Evolutionary conservation across 1,140 invertebrate genomes (phyloP), one percentile per base, ranked within the genome.

Genomic region (Oreohelix idahoensis): DNA sequence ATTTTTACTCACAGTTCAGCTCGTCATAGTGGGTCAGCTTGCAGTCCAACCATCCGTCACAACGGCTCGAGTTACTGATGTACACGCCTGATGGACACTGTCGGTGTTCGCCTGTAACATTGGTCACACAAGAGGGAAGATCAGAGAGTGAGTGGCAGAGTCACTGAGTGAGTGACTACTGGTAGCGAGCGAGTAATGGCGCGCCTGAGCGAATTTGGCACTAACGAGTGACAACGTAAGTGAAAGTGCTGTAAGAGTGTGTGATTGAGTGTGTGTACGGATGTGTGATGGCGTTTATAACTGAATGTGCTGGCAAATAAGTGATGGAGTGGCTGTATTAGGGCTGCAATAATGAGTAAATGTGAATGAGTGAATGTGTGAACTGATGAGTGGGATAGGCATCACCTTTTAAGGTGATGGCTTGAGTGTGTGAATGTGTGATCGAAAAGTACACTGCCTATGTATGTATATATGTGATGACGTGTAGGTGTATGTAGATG

Each of bases 11-110:
- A 94, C 94, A 94, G 71, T 92, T 87, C 1, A 92, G 81, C 87
- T 94, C 93, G 84, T 94, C 94, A 8, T 90, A 90, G 32, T 94
- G 93, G 81, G 93, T 93, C 79, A 91, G 88, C 0, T 86, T 35
- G 85, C 93, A 94, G 84, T 94, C 93, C 2, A 92, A 89, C 91
- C 91, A 93, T 0, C 92, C 93, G 83, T 94, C 93, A 87, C 94
- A 94, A 87, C 92, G 92, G 74, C 87, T 90, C 38, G 87, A 87
- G n/a, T 86, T 86, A 78, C 93, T 91, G 5, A 93, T 89, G 71
- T 87, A 87, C 0, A 90, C 86, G 0, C 91, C 92, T 51, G 92
- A 88, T 0, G 87, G 90, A 80, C 93, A 94, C 13, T 77, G 79
- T 5, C 88, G 87, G 80, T 92, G 90, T 76, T 83, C 75, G 11